A percentile compares a stretch with the other conserved stretches of the same genome.
Conservation (phyloP, 2,888 invertebrate genomes). For the Seira musarum region DNA sequence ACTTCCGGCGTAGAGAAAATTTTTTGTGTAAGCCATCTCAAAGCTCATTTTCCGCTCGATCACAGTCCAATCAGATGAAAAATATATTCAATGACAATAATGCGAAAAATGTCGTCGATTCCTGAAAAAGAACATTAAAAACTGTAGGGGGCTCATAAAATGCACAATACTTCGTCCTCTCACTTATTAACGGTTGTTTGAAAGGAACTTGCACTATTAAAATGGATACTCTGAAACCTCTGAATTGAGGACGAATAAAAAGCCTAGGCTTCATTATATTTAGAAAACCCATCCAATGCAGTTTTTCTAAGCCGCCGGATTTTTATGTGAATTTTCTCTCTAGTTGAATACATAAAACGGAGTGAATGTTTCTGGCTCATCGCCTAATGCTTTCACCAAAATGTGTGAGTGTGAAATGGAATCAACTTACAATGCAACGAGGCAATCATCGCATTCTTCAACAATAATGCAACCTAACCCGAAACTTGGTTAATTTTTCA, state of each 20-base stretch:
- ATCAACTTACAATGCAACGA: conserved; percentile 18
- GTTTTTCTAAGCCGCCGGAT: neutral
- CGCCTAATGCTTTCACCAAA: conserved; percentile 53
- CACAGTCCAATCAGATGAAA: neutral
- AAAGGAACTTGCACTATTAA: neutral
- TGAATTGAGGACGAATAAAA: too few relatives aligned
- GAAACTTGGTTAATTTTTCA: conserved; percentile 4
- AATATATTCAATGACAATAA: neutral
- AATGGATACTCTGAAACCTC: neutral
- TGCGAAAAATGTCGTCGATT: neutral
- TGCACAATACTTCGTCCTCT: neutral
- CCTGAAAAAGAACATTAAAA: neutral
- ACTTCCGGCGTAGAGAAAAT: neutral
- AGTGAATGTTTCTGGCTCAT: conserved; percentile 44
- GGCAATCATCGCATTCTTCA: neutral
- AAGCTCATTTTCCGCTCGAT: conserved; percentile 3
- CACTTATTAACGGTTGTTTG: neutral
- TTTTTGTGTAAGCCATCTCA: neutral
- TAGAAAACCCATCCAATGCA: neutral
- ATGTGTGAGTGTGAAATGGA: conserved; percentile 1
- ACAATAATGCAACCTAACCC: neutral
- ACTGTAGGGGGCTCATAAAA: neutral
- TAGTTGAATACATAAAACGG: neutral
- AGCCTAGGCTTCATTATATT: neutral
- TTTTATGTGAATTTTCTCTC: conserved; percentile 47